phyloP scores from a whole-genome alignment of 37 sponge, comb jelly and placozoan genomes.

The Hormiphora californensis region DNA sequence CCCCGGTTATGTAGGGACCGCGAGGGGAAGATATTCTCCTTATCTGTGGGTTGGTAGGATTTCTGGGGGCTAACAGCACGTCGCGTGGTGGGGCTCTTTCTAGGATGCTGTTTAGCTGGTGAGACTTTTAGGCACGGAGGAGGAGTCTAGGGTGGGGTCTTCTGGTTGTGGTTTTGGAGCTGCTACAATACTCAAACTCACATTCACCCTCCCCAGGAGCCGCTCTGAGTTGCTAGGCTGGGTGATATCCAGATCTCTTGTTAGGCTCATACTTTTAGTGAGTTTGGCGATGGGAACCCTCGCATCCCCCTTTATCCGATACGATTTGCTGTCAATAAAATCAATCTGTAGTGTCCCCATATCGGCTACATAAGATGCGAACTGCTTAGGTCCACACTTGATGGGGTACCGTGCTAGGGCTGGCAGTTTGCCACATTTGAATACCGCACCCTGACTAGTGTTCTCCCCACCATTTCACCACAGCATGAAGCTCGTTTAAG shows the following conservation, averaged over 20 bases:
- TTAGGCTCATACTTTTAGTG: background rate
- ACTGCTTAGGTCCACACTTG: constrained; percentile 41
- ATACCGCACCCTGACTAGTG: constrained; percentile 9
- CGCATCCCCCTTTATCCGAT: constrained; percentile 28
- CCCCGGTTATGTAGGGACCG: no score
- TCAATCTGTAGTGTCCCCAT: constrained; percentile 5
- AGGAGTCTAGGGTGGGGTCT: background rate
- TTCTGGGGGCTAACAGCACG: no score
- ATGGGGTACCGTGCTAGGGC: constrained; percentile 14
- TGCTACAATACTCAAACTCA: background rate
- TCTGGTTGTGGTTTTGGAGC: background rate
- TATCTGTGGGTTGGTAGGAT: no score
- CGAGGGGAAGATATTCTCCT: no score
- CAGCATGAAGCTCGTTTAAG: background rate
- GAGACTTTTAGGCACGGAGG: background rate
- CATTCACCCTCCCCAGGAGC: constrained; percentile 6
- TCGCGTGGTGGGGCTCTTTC: background rate
- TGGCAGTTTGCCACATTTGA: background rate
- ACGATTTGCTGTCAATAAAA: constrained; percentile 2
- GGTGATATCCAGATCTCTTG: background rate
- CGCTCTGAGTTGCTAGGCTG: background rate
- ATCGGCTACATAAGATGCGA: constrained; percentile 12
- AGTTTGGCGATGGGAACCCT: background rate
- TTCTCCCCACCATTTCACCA: constrained; percentile 54
- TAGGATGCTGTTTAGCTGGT: background rate